A percentile compares a stretch with the other conserved stretches of the same genome.
These are phyloP conservation scores for Blera fallax DNA, from an alignment of 2,888 invertebrate genomes.

Conservation along the genomic window DNA sequence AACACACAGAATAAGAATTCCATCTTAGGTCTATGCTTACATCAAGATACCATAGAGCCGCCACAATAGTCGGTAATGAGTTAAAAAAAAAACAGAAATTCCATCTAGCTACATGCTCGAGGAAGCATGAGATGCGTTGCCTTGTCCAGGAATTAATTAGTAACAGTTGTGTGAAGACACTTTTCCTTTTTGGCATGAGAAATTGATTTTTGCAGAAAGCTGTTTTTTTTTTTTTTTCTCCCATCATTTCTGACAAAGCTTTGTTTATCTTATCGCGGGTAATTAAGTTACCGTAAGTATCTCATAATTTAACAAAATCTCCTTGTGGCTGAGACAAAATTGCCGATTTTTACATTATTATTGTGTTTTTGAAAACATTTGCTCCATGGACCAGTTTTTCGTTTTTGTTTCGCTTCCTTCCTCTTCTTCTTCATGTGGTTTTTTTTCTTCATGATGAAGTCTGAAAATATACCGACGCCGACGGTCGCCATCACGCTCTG, in stretches of 20 bases:
- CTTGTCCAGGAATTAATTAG: slow-evolving; percentile 63
- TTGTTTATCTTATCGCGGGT: slow-evolving; percentile 24
- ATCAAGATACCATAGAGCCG: slow-evolving; percentile 48
- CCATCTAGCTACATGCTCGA: slow-evolving; percentile 46
- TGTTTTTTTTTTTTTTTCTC: not conserved
- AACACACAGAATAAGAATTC: not conserved
- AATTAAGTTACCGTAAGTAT: slow-evolving; percentile 47
- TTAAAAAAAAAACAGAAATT: slow-evolving; percentile 1
- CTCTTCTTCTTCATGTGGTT: not conserved
- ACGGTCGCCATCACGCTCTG: slow-evolving; percentile 3
- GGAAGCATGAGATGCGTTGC: slow-evolving; percentile 57
- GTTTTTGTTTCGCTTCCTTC: not conserved
- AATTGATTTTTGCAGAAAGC: slow-evolving; percentile 1
- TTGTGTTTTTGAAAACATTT: not conserved
- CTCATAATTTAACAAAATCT: slow-evolving; percentile 24
- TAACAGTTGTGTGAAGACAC: slow-evolving; percentile 37
- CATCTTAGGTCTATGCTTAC: slow-evolving; percentile 9
- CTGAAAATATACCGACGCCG: slow-evolving; percentile 21
- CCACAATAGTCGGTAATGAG: slow-evolving; percentile 69
- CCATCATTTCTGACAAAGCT: not conserved
- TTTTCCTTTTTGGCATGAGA: slow-evolving; percentile 17
- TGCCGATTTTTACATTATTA: slow-evolving; percentile 10
- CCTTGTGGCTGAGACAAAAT: slow-evolving; percentile 9
- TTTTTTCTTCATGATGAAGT: not conserved
- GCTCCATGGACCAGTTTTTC: slow-evolving; percentile 13